Evolutionary conservation across 53 echinoderm and acorn worm species (phyloP), one percentile per base, ranked within the genome.

Genomic region (Stichopus horrens): DNA sequence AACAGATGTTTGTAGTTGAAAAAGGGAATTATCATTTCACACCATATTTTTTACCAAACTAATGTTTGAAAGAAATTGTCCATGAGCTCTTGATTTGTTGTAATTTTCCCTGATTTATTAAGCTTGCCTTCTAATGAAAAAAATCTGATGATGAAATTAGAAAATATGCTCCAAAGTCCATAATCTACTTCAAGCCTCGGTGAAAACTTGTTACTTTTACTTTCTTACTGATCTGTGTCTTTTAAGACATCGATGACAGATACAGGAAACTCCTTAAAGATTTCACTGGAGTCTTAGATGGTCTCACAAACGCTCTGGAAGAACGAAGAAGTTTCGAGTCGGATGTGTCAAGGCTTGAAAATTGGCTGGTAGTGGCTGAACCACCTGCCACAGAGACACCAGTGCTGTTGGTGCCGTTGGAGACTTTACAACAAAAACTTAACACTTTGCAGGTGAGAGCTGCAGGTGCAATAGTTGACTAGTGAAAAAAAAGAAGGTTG

Each of bases 231-330:
- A 0, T 37, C 37, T 37, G 37, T 37, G 37, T 37, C 37, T 83
- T 71, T 21, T 81, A 81, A 96, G 96, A 92, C 21, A 75, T 94
- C 54, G 91, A 91, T 76, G 76, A 90, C 53, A 74, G 94, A 7
- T 96, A 91, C 89, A 76, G 81, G 74, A 91, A 68, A 52, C 79
- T 90, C 2, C 86, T 93, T 77, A 86, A 90, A 83, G 76, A 91
- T 3, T 76, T 88, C 23, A 56, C 91, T 54, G 58, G 87, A 57
- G 58, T 82, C 73, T 85, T 83, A 57, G 90, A 94, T 90, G 52
- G 56, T 65, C 90, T 59, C 91, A 88, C 84, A 63, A 90, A 90
- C 76, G 91, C 86, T 67, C 83, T 94, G 52, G 91, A 83, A 79
- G 81, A 80, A 75, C 66, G 90, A 20, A 93, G 91, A 57, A 81